A percentile compares a stretch with the other conserved stretches of the same genome.
phyloP scores from a whole-genome alignment of 1,140 invertebrate species.

The Listronotus bonariensis region DNA sequence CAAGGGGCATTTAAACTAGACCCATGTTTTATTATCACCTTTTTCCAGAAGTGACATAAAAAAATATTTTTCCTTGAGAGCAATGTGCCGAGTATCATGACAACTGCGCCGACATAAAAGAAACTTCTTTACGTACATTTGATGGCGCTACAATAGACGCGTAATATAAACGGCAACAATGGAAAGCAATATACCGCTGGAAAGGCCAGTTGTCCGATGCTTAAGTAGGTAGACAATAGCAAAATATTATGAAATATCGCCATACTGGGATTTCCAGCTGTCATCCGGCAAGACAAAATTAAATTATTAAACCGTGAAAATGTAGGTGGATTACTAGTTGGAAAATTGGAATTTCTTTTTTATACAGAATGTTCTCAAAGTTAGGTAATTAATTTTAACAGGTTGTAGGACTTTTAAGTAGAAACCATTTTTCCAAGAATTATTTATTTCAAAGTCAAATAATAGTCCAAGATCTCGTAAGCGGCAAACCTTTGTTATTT shows the following conservation, averaged over 20 bases:
- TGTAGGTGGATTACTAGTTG: too few relatives aligned
- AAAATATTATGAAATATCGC: constrained; percentile 43
- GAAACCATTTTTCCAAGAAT: too few relatives aligned
- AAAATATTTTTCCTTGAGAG: not conserved
- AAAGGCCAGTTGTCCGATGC: constrained; percentile 46
- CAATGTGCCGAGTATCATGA: not conserved
- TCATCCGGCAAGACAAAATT: constrained; percentile 27
- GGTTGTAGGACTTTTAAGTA: too few relatives aligned
- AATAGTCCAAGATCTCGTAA: too few relatives aligned
- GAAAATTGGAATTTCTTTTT: too few relatives aligned
- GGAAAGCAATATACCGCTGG: constrained; percentile 48
- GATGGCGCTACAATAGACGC: constrained; percentile 44
- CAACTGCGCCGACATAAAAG: constrained; percentile 42
- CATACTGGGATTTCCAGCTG: constrained; percentile 23
- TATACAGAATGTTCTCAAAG: too few relatives aligned
- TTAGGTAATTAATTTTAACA: too few relatives aligned
- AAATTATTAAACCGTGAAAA: constrained; percentile 13
- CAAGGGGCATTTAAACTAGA: too few relatives aligned
- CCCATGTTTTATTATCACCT: too few relatives aligned
- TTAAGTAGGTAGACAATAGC: constrained; percentile 44
- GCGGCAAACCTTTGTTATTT: too few relatives aligned
- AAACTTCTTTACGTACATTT: constrained; percentile 46
- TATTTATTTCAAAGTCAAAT: too few relatives aligned
- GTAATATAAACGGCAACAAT: constrained; percentile 49
- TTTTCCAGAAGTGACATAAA: too few relatives aligned